These are phyloP conservation scores for Gadus macrocephalus DNA, from an alignment of 2,113 vertebrate species.

Conservation along the genomic window DNA sequence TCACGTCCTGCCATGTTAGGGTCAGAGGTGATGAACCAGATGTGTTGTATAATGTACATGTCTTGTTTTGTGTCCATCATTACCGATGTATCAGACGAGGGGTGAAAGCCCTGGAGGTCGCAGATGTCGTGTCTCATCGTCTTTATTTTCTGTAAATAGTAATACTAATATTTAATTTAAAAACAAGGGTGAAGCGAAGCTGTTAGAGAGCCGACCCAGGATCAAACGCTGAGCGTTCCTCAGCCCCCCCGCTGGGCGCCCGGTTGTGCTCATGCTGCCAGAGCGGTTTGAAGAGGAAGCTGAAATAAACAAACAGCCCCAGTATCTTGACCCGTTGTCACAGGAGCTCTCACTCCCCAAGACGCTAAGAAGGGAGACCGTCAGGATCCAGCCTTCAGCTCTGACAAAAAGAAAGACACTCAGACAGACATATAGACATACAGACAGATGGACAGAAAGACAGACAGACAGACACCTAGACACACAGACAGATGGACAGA, in stretches of 20 bases:
- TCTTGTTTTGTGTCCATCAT: too few species aligned
- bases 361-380: background rate
- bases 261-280: background rate
- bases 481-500: background rate
- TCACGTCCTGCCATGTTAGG: too few species aligned
- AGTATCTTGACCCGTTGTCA: slow-evolving; percentile 9
- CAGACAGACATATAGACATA: too few species aligned
- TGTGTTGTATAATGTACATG: too few species aligned
- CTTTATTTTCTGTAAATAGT: too few species aligned
- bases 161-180: too few species aligned
- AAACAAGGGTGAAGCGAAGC: background rate
- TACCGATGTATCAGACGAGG: too few species aligned
- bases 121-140: too few species aligned
- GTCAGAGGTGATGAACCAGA: too few species aligned
- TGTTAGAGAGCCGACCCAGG: background rate
- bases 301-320: background rate
- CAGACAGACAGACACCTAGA: slow-evolving; percentile 16
- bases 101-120: too few species aligned
- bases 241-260: background rate
- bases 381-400: too few species aligned
- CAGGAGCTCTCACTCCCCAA: slow-evolving; percentile 9
- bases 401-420: background rate
- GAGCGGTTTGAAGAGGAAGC: background rate
- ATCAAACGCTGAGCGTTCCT: background rate
- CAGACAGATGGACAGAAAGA: background rate